Evolutionary conservation across 2,797 vertebrate species (phyloP).

Genomic region (Enteromius paludinosus): DNA sequence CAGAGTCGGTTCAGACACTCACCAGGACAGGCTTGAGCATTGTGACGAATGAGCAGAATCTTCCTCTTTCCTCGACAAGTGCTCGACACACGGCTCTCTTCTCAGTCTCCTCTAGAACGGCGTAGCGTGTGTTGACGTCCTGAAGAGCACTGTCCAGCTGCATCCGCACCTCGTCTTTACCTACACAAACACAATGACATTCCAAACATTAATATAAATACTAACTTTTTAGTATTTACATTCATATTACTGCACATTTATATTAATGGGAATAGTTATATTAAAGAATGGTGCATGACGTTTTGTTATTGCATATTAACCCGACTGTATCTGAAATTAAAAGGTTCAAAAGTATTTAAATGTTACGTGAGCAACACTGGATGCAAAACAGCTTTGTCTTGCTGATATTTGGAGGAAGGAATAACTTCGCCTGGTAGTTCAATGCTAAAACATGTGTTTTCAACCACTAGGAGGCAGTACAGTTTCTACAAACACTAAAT

Average conservation of each 20-base stretch:
- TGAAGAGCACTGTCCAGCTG: constrained; percentile 84
- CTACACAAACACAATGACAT: constrained; percentile 60
- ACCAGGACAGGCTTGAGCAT: constrained; percentile 86
- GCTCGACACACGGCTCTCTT: constrained; percentile 81
- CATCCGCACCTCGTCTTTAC: constrained; percentile 80
- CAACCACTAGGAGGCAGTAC: constrained; percentile 40
- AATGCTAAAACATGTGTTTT: neutral
- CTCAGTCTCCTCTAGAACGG: constrained; percentile 83
- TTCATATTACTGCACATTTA: neutral
- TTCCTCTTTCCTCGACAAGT: constrained; percentile 79
- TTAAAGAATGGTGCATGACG: neutral
- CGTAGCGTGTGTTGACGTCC: constrained; percentile 83
- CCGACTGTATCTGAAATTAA: neutral
- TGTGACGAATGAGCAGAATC: constrained; percentile 83
- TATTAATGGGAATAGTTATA: neutral
- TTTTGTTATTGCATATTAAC: neutral
- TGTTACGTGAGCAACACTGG: neutral
- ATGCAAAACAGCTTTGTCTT: neutral
- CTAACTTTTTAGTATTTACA: neutral
- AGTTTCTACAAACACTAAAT: neutral
- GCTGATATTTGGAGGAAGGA: neutral
- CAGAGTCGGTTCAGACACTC: constrained; percentile 48
- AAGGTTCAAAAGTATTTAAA: neutral
- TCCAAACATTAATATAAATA: neutral
- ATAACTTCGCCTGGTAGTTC: neutral